Evolutionary conservation across 2,797 vertebrate species (phyloP).

Genomic region (Leptodactylus fallax): DNA sequence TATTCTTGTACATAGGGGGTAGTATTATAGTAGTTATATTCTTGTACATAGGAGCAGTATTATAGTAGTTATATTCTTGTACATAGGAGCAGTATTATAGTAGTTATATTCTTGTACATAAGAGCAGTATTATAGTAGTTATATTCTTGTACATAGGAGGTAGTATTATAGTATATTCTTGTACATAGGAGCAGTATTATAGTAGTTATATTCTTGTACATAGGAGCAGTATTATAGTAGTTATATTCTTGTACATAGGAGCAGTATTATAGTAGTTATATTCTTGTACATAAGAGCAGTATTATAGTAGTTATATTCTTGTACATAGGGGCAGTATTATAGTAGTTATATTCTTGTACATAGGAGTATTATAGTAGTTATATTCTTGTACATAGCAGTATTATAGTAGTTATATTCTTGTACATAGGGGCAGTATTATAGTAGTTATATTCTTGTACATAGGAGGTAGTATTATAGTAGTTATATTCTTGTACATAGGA

Average conservation of each 20-base stretch:
- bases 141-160: not conserved
- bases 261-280: not conserved
- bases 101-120: not conserved
- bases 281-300: not conserved
- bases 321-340: not conserved
- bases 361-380: slow-evolving; percentile 4
- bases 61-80: not conserved
- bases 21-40: not conserved
- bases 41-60: not conserved
- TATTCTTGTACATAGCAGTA: slow-evolving; percentile 2
- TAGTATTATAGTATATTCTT: slow-evolving; percentile 6
- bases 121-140: not conserved
- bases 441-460: not conserved
- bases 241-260: not conserved
- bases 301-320: slow-evolving; percentile 1
- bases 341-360: not conserved
- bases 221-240: not conserved
- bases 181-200: not conserved
- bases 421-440: slow-evolving; percentile 1
- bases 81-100: not conserved
- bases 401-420: slow-evolving; percentile 8
- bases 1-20: not conserved
- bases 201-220: too few species aligned
- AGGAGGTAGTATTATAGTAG: not conserved
- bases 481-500: not conserved